These are phyloP conservation scores for Myathropa florea DNA, from an alignment of 2,888 invertebrate species.

Conservation along the genomic window DNA sequence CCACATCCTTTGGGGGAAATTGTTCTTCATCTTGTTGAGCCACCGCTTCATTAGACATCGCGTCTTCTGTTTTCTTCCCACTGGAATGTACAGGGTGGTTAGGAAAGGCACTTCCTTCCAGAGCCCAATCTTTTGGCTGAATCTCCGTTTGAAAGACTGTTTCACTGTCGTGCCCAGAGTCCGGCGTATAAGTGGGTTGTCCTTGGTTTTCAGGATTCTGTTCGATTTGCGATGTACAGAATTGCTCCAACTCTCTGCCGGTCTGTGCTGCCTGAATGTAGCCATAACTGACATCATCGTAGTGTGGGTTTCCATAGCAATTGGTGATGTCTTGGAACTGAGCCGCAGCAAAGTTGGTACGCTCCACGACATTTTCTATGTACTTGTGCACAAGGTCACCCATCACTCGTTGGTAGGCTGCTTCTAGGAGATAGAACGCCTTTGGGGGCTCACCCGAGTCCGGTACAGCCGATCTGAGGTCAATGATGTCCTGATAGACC, in stretches of 20 bases:
- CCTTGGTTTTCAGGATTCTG: not conserved
- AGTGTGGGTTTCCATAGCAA: not conserved
- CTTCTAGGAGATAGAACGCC: not conserved
- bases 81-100: not conserved
- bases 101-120: not conserved
- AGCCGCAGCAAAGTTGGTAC: not conserved
- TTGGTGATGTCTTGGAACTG: not conserved
- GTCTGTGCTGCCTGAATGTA: not conserved
- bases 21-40: not conserved
- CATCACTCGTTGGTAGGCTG: not conserved
- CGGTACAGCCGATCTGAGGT: slow-evolving; percentile 81
- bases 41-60: not conserved
- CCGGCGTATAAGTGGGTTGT: slow-evolving; percentile 10
- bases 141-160: not conserved
- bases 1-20: not conserved
- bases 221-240: not conserved
- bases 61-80: not conserved
- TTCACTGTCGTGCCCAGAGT: slow-evolving; percentile 13
- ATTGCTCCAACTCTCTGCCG: not conserved
- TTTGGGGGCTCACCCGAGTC: not conserved
- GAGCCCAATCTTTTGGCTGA: not conserved
- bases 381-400: not conserved
- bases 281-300: not conserved
- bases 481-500: slow-evolving; percentile 90
- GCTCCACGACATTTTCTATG: slow-evolving; percentile 7